Base-by-base conservation (phyloP, 1,140 invertebrate species). In the Nasonia giraulti region DNA sequence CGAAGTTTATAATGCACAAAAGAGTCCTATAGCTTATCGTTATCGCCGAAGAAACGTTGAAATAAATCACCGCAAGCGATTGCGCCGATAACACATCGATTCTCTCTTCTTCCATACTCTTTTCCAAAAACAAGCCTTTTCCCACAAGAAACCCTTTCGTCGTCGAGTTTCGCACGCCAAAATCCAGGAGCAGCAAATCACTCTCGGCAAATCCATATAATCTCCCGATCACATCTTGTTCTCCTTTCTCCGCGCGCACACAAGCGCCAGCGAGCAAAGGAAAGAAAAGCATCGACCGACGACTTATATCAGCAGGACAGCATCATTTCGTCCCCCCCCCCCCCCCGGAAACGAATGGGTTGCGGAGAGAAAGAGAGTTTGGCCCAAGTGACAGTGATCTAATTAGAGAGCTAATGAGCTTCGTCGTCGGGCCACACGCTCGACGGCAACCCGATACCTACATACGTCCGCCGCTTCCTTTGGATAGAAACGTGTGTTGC, bases 341-440 rank as follows among this genome's bases (percentile, higher is more conserved):
- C 40, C 37, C 11, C 31, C 40, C 69, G 40, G 47, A 80, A 80
- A 74, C 50, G 77, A 84, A 68, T 68, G 77, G 50, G 27, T 55
- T 73, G 74, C 27, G 27, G 4, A 62, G 17, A 11, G 47, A 50
- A 10, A 14, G 8, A 6, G 73, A 62, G 47, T 47, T 17, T n/a
- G 40, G 76, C 20, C 77, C 83, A 75, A 77, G 83, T 80, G 83
- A 84, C 83, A 81, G 69, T 77, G 73, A 81, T 85, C 84, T 81
- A 85, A 85, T 85, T 85, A 81, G 84, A 55, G 62, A 77, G 83
- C 50, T 84, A 84, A 84, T 55, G 79, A 81, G 79, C 40, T 66
- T 50, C 78, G 7, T 14, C 62, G 27, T 47, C 79, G 71, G 40
- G 73, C n/a, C 27, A n/a, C 40, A 69, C 62, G 74, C 23, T 44